Base-by-base conservation (phyloP, 2,797 vertebrate genomes). In the Phrynocephalus forsythii region DNA sequence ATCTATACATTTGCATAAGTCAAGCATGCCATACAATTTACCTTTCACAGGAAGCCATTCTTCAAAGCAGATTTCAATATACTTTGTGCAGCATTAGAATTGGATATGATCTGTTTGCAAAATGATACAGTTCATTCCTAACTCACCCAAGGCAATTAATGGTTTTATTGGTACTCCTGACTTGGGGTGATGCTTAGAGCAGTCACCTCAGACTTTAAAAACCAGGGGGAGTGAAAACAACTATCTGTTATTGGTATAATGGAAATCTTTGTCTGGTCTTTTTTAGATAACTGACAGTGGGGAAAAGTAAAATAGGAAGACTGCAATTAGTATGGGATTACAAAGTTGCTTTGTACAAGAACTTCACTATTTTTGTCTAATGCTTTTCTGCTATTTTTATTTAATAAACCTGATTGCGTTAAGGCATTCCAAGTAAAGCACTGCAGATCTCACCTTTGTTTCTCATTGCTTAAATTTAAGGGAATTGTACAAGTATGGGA, bases 401-500 rank as follows among this genome's bases (percentile, higher is more conserved):
- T 95, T 87, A 86, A 80, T 94, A 38, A 92, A 89, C 79, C 77
- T 15, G 10, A 93, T 95, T 92, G 87, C 89, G 86, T 94, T 93
- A 69, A 93, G 90, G 86, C 90, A 33, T 85, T 93, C 85, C 88
- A 67, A 96, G 96, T 96, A 96, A 95, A 97, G 83, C 91, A 86
- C 92, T 91, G 77, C 83, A 90, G 90, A 76, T 48, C 33, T 66
- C 15, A n/a, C 56, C 20, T 13, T 24, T 15, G 15, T 73, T 38
- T 86, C 15, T 71, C 63, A 24, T 75, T 88, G 38, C 5, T 26
- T 18, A 68, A 50, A 18, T 38, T 71, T 22, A 82, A 82, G 66
- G 16, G 50, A 33, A 33, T 11, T 63, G 6, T 80, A 26, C 6
- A 75, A 38, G 72, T 22, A 44, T 75, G 38, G 18, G n/a, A 5